Conservation (phyloP, 1,140 invertebrate species). For the Homarus americanus region DNA sequence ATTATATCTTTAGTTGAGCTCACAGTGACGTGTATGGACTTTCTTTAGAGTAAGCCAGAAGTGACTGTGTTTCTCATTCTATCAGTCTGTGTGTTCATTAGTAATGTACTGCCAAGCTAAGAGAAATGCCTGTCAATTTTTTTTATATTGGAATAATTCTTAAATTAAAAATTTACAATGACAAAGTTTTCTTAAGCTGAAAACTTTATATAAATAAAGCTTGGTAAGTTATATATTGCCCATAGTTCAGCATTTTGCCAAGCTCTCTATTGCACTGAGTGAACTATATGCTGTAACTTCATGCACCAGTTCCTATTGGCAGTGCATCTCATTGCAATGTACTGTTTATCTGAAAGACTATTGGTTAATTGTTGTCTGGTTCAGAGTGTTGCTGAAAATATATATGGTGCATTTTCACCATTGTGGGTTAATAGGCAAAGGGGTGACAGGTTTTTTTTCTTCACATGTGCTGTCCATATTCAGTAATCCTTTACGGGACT, state of each 20-base stretch:
- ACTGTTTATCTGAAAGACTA: slow-evolving; percentile 28
- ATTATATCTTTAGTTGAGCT: slow-evolving; percentile 1
- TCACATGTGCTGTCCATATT: not conserved
- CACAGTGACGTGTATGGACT: slow-evolving; percentile 30
- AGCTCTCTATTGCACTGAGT: not conserved
- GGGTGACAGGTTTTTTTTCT: not conserved
- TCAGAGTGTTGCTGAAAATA: slow-evolving; percentile 37
- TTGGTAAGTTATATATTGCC: not conserved
- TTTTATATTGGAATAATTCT: slow-evolving; percentile 4
- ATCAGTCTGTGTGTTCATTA: slow-evolving; percentile 46
- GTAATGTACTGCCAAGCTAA: slow-evolving; percentile 40
- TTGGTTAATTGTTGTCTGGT: slow-evolving; percentile 46
- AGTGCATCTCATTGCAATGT: slow-evolving; percentile 41
- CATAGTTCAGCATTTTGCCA: not conserved
- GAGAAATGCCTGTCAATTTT: not conserved
- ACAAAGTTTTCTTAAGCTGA: not conserved
- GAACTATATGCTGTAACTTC: not conserved
- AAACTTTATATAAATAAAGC: not conserved
- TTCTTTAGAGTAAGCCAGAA: not conserved
- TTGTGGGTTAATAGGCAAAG: not conserved
- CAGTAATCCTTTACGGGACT: not conserved
- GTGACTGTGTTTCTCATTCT: not conserved
- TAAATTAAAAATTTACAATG: not conserved
- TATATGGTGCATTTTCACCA: slow-evolving; percentile 20
- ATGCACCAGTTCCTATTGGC: slow-evolving; percentile 43